Percentiles rank a stretch among this genome's conserved stretches.
Conservation (phyloP, 2,888 invertebrate species). For the Rosalia funebris region DNA sequence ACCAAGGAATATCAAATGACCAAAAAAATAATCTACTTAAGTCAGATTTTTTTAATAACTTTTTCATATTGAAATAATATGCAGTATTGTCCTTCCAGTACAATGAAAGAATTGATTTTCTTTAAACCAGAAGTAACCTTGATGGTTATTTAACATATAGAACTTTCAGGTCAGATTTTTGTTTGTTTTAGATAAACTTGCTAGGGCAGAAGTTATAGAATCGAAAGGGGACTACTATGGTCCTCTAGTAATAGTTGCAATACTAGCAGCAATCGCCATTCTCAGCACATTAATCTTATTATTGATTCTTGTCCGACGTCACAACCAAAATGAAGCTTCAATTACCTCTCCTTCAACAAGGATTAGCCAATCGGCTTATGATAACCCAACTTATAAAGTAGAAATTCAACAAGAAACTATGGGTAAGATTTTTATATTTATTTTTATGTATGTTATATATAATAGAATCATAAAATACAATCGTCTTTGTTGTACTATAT, state of each 20-base stretch:
- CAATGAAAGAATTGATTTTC: too few relatives aligned
- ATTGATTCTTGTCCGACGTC: constrained; percentile 81
- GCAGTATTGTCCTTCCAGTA: too few relatives aligned
- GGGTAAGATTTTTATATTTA: constrained; percentile 69
- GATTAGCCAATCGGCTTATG: constrained; percentile 88
- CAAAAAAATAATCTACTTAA: too few relatives aligned
- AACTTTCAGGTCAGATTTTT: too few relatives aligned
- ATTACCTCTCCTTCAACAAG: constrained; percentile 77
- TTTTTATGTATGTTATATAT: background rate
- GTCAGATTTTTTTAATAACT: too few relatives aligned
- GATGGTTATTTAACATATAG: too few relatives aligned
- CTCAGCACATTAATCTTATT: constrained; percentile 82
- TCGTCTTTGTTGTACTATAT: too few relatives aligned
- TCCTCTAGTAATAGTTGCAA: constrained; percentile 87
- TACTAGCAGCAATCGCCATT: constrained; percentile 86
- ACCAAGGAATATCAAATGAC: too few relatives aligned
- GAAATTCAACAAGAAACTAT: constrained; percentile 92
- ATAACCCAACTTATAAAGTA: constrained; percentile 94
- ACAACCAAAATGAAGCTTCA: constrained; percentile 76
- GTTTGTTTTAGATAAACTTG: constrained; percentile 55
- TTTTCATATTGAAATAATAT: too few relatives aligned
- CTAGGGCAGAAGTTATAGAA: constrained; percentile 67
- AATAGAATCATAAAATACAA: too few relatives aligned
- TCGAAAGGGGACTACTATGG: constrained; percentile 84
- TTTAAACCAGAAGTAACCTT: too few relatives aligned